Conservation (phyloP, 2,113 vertebrate species). For the Paralichthys olivaceus region DNA sequence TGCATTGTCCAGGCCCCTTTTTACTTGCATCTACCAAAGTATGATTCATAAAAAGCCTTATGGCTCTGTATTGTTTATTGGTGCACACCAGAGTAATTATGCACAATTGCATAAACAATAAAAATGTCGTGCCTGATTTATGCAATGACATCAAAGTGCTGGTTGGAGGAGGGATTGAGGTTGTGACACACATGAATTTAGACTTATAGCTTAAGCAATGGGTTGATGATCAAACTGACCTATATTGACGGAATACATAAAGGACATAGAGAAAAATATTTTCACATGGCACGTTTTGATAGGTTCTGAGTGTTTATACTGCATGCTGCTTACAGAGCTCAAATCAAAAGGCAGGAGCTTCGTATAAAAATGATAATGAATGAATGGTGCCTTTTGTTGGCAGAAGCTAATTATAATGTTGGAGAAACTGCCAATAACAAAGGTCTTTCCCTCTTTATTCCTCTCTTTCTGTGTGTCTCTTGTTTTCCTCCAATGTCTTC, state of each 20-base stretch:
- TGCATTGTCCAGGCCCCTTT: conserved; percentile 11
- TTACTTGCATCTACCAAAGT: conserved; percentile 39
- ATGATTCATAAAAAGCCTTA: conserved; percentile 53
- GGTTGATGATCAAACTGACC: neutral
- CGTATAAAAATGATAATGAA: neutral
- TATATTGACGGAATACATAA: neutral
- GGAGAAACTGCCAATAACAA: conserved; percentile 13
- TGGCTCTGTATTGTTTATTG: conserved; percentile 64
- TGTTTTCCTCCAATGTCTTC: neutral
- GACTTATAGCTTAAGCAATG: conserved; percentile 13
- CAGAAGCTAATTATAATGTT: conserved; percentile 23
- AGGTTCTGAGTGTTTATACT: neutral
- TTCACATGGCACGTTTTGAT: neutral
- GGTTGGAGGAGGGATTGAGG: conserved; percentile 4
- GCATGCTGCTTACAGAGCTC: neutral
- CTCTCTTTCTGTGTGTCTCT: neutral
- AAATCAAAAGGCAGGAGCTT: neutral
- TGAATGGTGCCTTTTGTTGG: neutral
- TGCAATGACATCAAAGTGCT: conserved; percentile 24
- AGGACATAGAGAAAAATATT: conserved; percentile 5
- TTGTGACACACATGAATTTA: conserved; percentile 26
- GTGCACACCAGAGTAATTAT: conserved; percentile 61
- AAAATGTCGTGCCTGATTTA: conserved; percentile 66
- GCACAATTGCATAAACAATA: conserved; percentile 57
- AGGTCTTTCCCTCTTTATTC: neutral